Base-by-base conservation (phyloP, 1,140 invertebrate species). In the Drosophila trapezifrons region DNA sequence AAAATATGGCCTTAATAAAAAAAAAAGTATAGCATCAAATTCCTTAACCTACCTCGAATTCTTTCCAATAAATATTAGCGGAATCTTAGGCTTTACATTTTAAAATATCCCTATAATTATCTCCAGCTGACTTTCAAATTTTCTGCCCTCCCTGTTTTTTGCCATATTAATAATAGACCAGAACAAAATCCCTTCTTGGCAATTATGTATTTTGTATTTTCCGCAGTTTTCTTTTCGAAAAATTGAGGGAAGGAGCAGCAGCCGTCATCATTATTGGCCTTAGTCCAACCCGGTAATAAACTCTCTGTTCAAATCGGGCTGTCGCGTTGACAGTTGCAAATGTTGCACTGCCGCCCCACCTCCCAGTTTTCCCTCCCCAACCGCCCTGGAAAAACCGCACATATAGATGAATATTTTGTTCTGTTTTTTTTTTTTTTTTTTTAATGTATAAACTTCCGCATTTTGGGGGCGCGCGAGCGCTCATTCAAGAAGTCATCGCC, bases 271-370 rank as follows among this genome's bases (percentile, higher is more conserved):
- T 84, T 87, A 83, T 87, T 87, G 83, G 83, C 84, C 67, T 57
- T 46, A 66, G 76, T 89, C 83, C 83, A 87, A 87, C 86, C 85
- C 85, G 83, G 83, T 71, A 86, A 81, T 77, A 75, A 85, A 81
- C 63, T 83, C 62, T 29, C 65, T 43, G 56, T 45, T 56, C 45
- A 76, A 70, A 75, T 83, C 71, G 64, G 32, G 72, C 74, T 85
- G 81, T 80, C 75, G 70, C 73, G 83, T 83, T 87, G 83, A 87
- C 83, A 87, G 83, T 87, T 89, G 83, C 80, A 87, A 87, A 87
- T 89, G 83, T 83, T 74, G 79, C 79, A 76, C 27, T 56, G 37
- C 40, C 38, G 17, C 29, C 15, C 42, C 37, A 25, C 18, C 38
- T 37, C 38, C 12, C 18, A 17, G 9, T 42, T 35, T 13, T 25